Evolutionary conservation across 2,113 vertebrate genomes (phyloP).

Genomic region (Peromyscus californicus): DNA sequence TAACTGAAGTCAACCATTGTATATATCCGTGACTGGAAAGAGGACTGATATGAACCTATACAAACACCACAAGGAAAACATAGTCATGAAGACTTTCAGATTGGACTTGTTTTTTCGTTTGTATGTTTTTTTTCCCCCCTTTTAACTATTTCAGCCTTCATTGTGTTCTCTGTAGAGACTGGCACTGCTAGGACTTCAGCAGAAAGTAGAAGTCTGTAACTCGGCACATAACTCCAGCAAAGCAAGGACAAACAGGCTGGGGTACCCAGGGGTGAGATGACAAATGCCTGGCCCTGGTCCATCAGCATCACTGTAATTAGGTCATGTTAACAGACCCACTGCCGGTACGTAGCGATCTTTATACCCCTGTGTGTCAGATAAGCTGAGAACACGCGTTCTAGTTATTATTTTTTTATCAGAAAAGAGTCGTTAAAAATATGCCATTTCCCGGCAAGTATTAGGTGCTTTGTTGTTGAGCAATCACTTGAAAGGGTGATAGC

Average conservation of each 20-base stretch:
- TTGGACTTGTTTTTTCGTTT: neutral
- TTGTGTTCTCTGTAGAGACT: neutral
- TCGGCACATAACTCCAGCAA: constrained; percentile 23
- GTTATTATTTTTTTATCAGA: constrained; percentile 44
- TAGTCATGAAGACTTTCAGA: neutral
- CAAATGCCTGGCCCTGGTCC: neutral
- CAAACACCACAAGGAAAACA: neutral
- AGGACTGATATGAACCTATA: neutral
- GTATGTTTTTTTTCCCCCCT: neutral
- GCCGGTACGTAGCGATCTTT: neutral
- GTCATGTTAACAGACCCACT: neutral
- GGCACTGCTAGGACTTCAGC: neutral
- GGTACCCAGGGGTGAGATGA: constrained; percentile 35
- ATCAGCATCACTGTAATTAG: constrained; percentile 13
- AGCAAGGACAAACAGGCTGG: neutral
- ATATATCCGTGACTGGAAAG: neutral
- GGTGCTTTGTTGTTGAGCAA: constrained; percentile 69
- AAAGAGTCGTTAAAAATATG: constrained; percentile 58
- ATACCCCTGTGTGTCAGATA: neutral
- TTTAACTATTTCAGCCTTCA: neutral
- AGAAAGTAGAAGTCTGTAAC: neutral
- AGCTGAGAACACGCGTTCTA: neutral
- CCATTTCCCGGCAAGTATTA: constrained; percentile 66
- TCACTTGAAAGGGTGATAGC: constrained; percentile 7
- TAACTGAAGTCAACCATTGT: neutral